Evolutionary conservation across 2,888 invertebrate genomes (phyloP).

Genomic region (Cerceris ruficornis): DNA sequence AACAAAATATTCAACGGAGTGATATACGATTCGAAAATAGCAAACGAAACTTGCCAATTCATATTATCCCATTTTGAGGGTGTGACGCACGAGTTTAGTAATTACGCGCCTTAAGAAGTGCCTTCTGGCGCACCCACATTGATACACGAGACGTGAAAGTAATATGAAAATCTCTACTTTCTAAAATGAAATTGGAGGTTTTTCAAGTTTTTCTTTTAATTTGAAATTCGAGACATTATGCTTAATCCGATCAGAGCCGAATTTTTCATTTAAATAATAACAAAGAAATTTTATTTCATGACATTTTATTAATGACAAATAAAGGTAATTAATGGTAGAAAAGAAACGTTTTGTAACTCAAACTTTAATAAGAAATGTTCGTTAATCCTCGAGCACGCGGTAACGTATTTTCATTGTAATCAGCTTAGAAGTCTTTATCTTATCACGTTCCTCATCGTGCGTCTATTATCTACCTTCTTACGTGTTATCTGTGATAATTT

Average conservation of each 20-base stretch:
- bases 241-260: too few species aligned
- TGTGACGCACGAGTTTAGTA: constrained; percentile 44
- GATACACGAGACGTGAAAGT: constrained; percentile 10
- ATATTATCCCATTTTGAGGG: constrained; percentile 24
- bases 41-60: constrained; percentile 18
- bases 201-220: too few species aligned
- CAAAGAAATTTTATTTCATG: too few species aligned
- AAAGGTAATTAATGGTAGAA: too few species aligned
- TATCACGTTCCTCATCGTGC: neutral
- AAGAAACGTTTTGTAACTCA: too few species aligned
- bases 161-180: neutral
- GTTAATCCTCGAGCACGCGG: neutral
- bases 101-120: constrained; percentile 21
- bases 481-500: neutral
- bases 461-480: neutral
- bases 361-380: neutral
- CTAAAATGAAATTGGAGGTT: neutral
- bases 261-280: too few species aligned
- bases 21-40: constrained; percentile 10
- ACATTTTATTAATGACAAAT: too few species aligned
- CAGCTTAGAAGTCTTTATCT: neutral
- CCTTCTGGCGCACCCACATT: constrained; percentile 14
- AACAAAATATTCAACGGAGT: constrained; percentile 1
- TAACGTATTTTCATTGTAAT: neutral
- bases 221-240: too few species aligned